A percentile compares a stretch with the other conserved stretches of the same genome.
Conservation (phyloP, 1,140 invertebrate genomes). For the Danaus melanippus region DNA sequence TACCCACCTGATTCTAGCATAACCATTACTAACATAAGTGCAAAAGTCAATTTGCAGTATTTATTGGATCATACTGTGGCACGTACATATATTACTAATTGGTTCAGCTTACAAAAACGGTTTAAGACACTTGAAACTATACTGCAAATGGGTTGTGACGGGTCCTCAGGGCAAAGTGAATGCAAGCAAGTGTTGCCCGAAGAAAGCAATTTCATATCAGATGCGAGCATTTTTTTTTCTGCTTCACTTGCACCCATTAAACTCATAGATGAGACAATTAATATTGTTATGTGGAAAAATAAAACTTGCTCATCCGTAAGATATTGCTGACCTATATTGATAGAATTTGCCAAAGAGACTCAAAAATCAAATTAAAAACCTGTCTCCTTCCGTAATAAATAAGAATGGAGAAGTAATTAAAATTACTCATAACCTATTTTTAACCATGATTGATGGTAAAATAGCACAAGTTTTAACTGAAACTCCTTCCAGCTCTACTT, state of each 20-base stretch:
- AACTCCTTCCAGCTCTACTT: background rate
- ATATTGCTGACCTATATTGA: slow-evolving; percentile 17
- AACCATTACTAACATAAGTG: no score
- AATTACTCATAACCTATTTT: no score
- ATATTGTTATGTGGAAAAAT: slow-evolving; percentile 19
- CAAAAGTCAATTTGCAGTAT: no score
- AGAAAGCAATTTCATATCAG: slow-evolving; percentile 16
- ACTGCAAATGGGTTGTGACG: no score
- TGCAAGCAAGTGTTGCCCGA: slow-evolving; percentile 16
- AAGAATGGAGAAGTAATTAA: no score
- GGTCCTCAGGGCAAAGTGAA: slow-evolving; percentile 11
- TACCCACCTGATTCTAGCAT: no score
- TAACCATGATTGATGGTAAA: no score
- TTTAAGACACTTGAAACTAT: no score
- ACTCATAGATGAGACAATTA: slow-evolving; percentile 6
- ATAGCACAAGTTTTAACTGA: slow-evolving; percentile 9
- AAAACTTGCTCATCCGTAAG: slow-evolving; percentile 13
- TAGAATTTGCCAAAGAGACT: slow-evolving; percentile 2
- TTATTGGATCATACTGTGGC: background rate
- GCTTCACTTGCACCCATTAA: slow-evolving; percentile 11
- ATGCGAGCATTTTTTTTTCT: slow-evolving; percentile 12
- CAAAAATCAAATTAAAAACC: no score
- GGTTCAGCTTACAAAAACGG: slow-evolving; percentile 4
- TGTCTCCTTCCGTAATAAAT: no score
- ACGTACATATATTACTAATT: slow-evolving; percentile 7